These are phyloP conservation scores for Lota lota DNA, from an alignment of 2,113 vertebrate genomes.

Conservation along the genomic window DNA sequence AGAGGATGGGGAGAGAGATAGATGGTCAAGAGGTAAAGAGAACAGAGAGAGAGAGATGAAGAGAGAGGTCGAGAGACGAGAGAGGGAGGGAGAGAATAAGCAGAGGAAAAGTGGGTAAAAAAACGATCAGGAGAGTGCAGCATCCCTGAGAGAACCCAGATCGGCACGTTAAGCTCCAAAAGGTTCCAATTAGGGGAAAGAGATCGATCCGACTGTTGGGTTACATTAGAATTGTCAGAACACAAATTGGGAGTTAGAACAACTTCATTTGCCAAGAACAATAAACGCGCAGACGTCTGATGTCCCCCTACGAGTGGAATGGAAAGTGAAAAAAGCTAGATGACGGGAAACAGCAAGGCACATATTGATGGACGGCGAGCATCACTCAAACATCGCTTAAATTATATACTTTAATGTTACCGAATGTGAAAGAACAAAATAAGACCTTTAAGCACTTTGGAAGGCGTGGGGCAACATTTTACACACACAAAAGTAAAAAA, in stretches of 20 bases:
- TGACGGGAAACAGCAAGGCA: no score
- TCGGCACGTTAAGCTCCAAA: slow-evolving; percentile 47
- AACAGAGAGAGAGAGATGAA: not conserved
- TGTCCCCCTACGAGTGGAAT: no score
- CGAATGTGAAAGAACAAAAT: no score
- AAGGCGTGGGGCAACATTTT: no score
- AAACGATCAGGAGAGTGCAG: not conserved
- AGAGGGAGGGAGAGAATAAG: not conserved
- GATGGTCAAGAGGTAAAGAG: no score
- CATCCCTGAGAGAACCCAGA: slow-evolving; percentile 6
- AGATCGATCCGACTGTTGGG: slow-evolving; percentile 55
- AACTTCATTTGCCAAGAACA: not conserved
- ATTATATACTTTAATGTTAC: no score
- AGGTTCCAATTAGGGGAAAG: slow-evolving; percentile 52
- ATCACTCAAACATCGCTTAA: no score
- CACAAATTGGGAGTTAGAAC: slow-evolving; percentile 22
- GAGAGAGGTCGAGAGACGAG: not conserved
- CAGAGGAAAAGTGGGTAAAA: not conserved
- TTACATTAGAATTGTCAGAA: slow-evolving; percentile 48
- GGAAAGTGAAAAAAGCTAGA: no score
- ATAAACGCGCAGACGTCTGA: not conserved
- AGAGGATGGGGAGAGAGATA: not conserved
- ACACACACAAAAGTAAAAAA: no score
- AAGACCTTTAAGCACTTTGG: no score
- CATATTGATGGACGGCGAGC: no score